These are phyloP conservation scores for Garrulus glandarius DNA, from an alignment of 2,797 vertebrate genomes.

Conservation along the genomic window DNA sequence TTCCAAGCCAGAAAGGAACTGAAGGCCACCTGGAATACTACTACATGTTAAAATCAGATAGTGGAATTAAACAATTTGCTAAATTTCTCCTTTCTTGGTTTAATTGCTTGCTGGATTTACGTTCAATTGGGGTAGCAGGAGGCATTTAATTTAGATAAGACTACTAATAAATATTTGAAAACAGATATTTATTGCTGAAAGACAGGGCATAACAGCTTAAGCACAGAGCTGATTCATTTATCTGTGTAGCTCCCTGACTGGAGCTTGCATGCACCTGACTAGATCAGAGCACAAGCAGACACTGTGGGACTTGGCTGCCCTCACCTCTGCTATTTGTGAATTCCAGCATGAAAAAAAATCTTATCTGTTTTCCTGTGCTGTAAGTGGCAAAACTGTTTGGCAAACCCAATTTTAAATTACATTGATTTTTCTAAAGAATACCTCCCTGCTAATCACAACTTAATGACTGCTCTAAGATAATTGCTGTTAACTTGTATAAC, in stretches of 20 bases:
- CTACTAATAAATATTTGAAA: conserved; percentile 8
- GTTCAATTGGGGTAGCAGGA: not conserved
- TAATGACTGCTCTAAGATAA: conserved; percentile 45
- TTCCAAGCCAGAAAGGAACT: not conserved
- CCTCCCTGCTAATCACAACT: conserved; percentile 15
- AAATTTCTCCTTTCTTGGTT: not conserved
- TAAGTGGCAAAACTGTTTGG: conserved; percentile 5
- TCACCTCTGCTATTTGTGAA: not conserved
- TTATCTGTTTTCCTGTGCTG: not conserved
- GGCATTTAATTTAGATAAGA: not conserved
- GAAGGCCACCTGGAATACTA: not conserved
- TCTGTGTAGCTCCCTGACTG: not conserved
- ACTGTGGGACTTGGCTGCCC: not conserved
- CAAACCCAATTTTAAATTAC: conserved; percentile 37
- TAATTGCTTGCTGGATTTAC: not conserved
- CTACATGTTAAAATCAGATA: not conserved
- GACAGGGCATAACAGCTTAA: not conserved
- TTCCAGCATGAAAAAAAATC: not conserved
- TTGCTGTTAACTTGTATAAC: conserved; percentile 38
- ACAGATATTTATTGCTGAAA: conserved; percentile 27
- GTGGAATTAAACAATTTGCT: not conserved
- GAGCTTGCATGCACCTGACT: not conserved
- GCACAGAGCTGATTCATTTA: not conserved
- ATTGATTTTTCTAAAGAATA: conserved; percentile 47
- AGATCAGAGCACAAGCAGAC: not conserved